Conservation (phyloP, 2,888 invertebrate species). For the Julus scanicus region DNA sequence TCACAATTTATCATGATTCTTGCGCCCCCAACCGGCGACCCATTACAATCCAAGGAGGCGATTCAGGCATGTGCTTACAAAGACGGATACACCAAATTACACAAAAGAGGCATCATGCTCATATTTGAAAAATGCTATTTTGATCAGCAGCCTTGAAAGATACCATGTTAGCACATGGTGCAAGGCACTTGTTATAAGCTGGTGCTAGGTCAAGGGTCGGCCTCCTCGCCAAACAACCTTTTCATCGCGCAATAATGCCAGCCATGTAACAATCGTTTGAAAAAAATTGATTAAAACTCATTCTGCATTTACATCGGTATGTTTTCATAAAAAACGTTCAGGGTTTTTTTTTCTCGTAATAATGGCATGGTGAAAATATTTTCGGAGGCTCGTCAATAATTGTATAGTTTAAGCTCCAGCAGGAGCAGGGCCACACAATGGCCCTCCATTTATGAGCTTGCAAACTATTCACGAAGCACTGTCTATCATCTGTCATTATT, state of each 20-base stretch:
- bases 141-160: slow-evolving; percentile 17
- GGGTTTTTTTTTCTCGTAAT: neutral
- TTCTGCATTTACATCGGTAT: neutral
- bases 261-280: neutral
- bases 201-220: neutral
- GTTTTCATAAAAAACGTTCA: slow-evolving; percentile 26
- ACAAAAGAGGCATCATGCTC: slow-evolving; percentile 28
- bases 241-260: slow-evolving; percentile 10
- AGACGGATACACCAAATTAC: neutral
- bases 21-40: neutral
- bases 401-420: slow-evolving; percentile 34
- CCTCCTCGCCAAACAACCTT: slow-evolving; percentile 29
- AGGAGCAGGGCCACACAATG: slow-evolving; percentile 42
- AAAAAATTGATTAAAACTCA: slow-evolving; percentile 32
- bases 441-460: slow-evolving; percentile 5
- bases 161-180: slow-evolving; percentile 12
- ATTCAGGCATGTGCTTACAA: neutral
- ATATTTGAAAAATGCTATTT: neutral
- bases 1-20: neutral
- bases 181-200: slow-evolving; percentile 24
- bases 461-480: slow-evolving; percentile 16
- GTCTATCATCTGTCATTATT: slow-evolving; percentile 36
- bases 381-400: slow-evolving; percentile 32
- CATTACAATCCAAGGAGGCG: neutral
- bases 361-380: slow-evolving; percentile 1